Conservation (phyloP, 2,797 vertebrate genomes). For the Epinephelus malabaricus region DNA sequence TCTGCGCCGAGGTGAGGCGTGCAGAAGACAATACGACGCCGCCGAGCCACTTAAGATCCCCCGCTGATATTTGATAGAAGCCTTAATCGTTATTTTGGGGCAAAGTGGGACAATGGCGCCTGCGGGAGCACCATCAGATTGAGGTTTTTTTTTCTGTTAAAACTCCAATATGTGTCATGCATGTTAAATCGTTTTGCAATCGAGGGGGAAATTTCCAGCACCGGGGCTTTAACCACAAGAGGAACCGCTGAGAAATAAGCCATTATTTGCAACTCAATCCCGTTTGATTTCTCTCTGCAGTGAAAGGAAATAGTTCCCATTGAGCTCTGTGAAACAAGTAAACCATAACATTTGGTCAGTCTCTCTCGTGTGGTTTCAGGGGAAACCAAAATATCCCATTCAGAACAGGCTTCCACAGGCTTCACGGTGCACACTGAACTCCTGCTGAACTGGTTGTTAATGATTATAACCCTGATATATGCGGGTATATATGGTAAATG, state of each 20-base stretch:
- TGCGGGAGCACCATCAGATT: conserved; percentile 55
- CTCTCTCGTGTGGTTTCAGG: conserved; percentile 76
- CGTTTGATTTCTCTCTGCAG: conserved; percentile 72
- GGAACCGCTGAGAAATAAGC: conserved; percentile 62
- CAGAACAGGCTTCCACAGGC: conserved; percentile 71
- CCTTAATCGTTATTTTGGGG: conserved; percentile 83
- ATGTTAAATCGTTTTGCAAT: conserved; percentile 68
- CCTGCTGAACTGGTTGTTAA: conserved; percentile 83
- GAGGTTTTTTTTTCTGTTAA: conserved; percentile 8
- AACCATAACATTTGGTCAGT: conserved; percentile 84
- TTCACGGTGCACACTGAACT: conserved; percentile 79
- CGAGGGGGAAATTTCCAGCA: conserved; percentile 72
- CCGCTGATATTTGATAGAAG: conserved; percentile 81
- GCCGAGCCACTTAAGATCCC: conserved; percentile 75
- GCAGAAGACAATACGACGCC: conserved; percentile 72
- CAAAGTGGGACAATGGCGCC: conserved; percentile 78
- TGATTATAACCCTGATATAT: conserved; percentile 85
- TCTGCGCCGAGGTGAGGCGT: conserved; percentile 57
- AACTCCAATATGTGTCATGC: conserved; percentile 53
- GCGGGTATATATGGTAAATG: conserved; percentile 82
- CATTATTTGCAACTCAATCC: conserved; percentile 80
- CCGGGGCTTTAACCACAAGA: conserved; percentile 53
- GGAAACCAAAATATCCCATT: conserved; percentile 76
- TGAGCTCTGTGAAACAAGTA: conserved; percentile 75
- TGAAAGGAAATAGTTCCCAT: conserved; percentile 76